Evolutionary conservation across 2,113 vertebrate species (phyloP), one percentile per base, ranked within the genome.

Genomic region (Saguinus midas): DNA sequence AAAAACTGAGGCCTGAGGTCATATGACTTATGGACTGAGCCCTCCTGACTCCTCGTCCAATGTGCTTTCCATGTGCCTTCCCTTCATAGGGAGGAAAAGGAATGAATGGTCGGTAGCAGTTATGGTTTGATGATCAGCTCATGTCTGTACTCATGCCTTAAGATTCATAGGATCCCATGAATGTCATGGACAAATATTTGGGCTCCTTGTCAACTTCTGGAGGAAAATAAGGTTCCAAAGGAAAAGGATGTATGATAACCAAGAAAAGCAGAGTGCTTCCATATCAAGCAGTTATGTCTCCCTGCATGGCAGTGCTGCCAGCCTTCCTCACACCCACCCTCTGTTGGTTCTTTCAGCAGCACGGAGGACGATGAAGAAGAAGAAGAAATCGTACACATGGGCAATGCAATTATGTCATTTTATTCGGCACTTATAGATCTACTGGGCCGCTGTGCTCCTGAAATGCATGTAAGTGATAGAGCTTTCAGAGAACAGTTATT

Each of bases 401-500:
- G 99, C 97, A 99, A 99, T 86, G 99, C 99, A 64, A 99, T 99
- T 83, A 99, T 99, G 99, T 99, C 99, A 2, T 99, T 99, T 98
- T 99, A 99, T 97, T 99, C 99, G 1, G 99, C 99, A 35, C 99
- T 99, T 55, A 99, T 99, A 89, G 99, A 99, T 97, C 99, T 99
- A 57, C 98, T 99, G 97, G 99, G 99, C 87, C 99, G 99, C 66
- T 99, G 99, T 97, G 99, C 99, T 78, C 99, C 99, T 88, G 99
- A 99, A 99, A 99, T 99, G 99, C 99, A 99, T 29, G 99, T 99
- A 98, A 98, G 99, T 98, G 91, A 55, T 14, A 20, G 11, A 16
- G 16, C 21, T 73, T 61, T 20, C 52, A n/a, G 85, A 86, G 48
- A 82, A 70, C 48, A 6, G 32, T 29, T 75, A 5, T 17, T 52